Base-by-base conservation (phyloP, 2,888 invertebrate genomes). In the Polia nebulosa region DNA sequence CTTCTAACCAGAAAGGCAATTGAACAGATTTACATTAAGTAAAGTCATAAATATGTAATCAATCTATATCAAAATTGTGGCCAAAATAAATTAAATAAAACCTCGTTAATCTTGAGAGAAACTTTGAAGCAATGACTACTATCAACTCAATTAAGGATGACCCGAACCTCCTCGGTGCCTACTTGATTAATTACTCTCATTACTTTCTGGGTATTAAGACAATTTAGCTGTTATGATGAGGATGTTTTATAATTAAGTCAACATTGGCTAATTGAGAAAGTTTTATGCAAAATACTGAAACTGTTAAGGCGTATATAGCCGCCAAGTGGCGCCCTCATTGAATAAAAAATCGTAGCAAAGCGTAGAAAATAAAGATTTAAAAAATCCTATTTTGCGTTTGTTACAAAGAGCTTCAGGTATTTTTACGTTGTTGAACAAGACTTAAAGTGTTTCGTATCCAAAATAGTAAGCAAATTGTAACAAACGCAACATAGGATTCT, bases 71-170 rank as follows among this genome's bases (percentile, higher is more conserved):
- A 64, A 64, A 52, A 27, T 56, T 61, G 53, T 59, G 66, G 55
- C 55, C 29, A 62, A 60, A 66, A 76, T 76, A 76, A 72, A 72
- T 72, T 45, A 58, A 67, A 76, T 76, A 62, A 66, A 72, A 60
- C 32, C 67, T 72, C 72, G 68, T 76, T 76, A 57, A 76, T 72
- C 76, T 67, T 62, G 41, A 65, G 68, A 53, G 45, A 57, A 77
- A 77, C 44, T 77, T 69, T 32, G 59, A 51, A 61, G 49, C 64
- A 59, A 62, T 64, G 62, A 61, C 32, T 58, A 45, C 52, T 64
- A 69, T 65, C 77, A 73, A 70, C 58, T 70, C 74, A 70, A 65
- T 77, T 77, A 74, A 34, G 45, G 41, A 70, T 70, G 74, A 66
- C 74, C 62, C 61, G 51, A 39, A 29, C 64, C 66, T 58, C 44